Base-by-base conservation (phyloP, 2,113 vertebrate species). In the Lethenteron camtschaticum region DNA sequence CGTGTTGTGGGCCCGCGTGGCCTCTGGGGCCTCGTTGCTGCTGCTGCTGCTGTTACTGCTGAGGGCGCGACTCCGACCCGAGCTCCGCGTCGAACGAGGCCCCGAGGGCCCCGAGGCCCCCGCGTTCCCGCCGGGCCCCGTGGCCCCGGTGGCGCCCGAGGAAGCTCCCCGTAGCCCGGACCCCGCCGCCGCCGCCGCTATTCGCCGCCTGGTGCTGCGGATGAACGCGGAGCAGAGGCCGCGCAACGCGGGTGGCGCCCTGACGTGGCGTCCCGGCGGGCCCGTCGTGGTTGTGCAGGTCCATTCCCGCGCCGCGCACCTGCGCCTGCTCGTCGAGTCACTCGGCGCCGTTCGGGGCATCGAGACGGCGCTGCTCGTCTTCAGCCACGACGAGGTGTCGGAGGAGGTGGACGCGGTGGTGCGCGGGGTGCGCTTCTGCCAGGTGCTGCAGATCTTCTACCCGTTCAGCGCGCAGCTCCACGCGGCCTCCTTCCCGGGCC, bases 381-480 rank as follows among this genome's bases (percentile, higher is more conserved):
- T 99, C 75, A 99, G 94, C 83, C 94, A 96, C 72, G 94, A 96
- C 76, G 85, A 83, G 78, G 95, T 90, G 90, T 86, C 86, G 2
- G 81, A 86, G 1, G 90, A 90, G 77, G 85, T 96, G 55, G 94
- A 96, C 76, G 83, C 82, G 74, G 81, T 96, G 74, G 84, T 89
- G 66, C 82, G 85, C 2, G 76, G 77, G 5, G 81, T 95, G 72
- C 86, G 95, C 73, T 99, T 95, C 76, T 99, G 94, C 75, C 85
- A 88, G 41, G 89, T 96, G 55, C 83, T 99, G 57, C 94, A 96
- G 81, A 83, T 96, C 24, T 96, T 96, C 79, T 99, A 96, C 79
- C 94, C 94, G 2, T 99, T 96, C 80, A 96, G 94, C 81, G 83
- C 86, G 73, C 94, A 99, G 79, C 79, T 99, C 72, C 96, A 96